A percentile compares a stretch with the other conserved stretches of the same genome.
Conservation (phyloP, 1,140 invertebrate species). For the Drosophila yakuba region DNA sequence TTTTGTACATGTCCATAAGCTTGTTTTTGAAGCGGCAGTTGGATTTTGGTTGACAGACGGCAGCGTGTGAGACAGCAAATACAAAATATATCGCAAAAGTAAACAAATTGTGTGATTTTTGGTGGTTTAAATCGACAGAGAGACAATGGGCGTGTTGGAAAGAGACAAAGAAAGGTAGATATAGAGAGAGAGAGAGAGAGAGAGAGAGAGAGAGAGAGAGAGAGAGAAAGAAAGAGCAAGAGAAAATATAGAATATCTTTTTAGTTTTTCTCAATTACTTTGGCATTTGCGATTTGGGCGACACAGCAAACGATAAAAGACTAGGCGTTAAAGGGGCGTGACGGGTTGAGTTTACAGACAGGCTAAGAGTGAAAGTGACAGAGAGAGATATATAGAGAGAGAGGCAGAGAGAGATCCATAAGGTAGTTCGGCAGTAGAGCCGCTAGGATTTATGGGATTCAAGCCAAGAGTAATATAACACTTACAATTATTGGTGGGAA, state of each 20-base stretch:
- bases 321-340: slow-evolving; percentile 39
- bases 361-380: slow-evolving; percentile 11
- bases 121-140: slow-evolving; percentile 18
- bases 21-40: slow-evolving; percentile 79
- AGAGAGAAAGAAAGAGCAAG: slow-evolving; percentile 29
- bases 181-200: slow-evolving; percentile 8
- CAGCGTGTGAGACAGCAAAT: slow-evolving; percentile 52
- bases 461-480: slow-evolving; percentile 6
- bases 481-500: background rate
- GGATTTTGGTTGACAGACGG: slow-evolving; percentile 40
- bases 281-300: slow-evolving; percentile 15
- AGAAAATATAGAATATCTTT: slow-evolving; percentile 25
- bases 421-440: slow-evolving; percentile 35
- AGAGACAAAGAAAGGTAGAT: background rate
- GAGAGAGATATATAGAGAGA: slow-evolving; percentile 1
- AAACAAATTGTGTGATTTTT: slow-evolving; percentile 33
- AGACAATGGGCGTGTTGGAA: slow-evolving; percentile 18
- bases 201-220: slow-evolving; percentile 15
- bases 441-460: slow-evolving; percentile 17
- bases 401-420: slow-evolving; percentile 3
- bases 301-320: slow-evolving; percentile 56
- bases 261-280: slow-evolving; percentile 31
- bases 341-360: slow-evolving; percentile 22
- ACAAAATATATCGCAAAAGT: slow-evolving; percentile 42
- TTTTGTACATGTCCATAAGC: slow-evolving; percentile 97